Evolutionary conservation across 2,888 invertebrate genomes (phyloP), one percentile per base, ranked within the genome.

Genomic region (Dicyrtoma fusca): DNA sequence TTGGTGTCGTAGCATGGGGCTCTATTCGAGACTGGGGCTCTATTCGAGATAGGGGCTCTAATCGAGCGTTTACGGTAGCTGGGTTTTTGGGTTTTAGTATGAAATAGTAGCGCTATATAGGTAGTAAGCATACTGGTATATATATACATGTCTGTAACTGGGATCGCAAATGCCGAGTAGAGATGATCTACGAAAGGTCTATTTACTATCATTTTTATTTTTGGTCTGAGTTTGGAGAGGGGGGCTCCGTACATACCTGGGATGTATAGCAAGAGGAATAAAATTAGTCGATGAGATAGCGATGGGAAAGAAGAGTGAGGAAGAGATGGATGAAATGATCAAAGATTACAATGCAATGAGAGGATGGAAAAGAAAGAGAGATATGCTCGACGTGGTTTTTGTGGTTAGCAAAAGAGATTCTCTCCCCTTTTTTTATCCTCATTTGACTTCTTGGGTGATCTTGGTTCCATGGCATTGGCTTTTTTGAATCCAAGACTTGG

Each of bases 361-460:
- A 51, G 42, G 49, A 62, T 57, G 44, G 62, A 72, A 47, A 74
- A 69, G 69, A 57, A 14, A 61, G 68, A 59, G 71, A 57, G 65
- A 71, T 61, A 8, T 34, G 3, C 34, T 34, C 34, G 3, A 62
- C 53, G 61, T 34, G 26, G 45, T 34, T 34, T 45, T 49, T 63
- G 53, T 65, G 53, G 68, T 10, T 17, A 44, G n/a, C 1, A 3
- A 44, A 19, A 45, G 63, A 17, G 49, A 51, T 51, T 25, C 49
- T 63, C 23, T 63, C 63, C 17, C 1, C 21, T 23, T 64, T 6
- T 23, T 13, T 61, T 47, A 10, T 64, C 47, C 34, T 34, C 34
- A 34, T 34, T 34, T 34, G 34, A 34, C 34, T 34, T 8, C 34
- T 34, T 34, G 34, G n/a, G n/a, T n/a, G n/a, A n/a, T n/a, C n/a